Evolutionary conservation across 2,113 vertebrate species (phyloP), one percentile per base, ranked within the genome.

Genomic region (Rhegmatorhina hoffmannsi): DNA sequence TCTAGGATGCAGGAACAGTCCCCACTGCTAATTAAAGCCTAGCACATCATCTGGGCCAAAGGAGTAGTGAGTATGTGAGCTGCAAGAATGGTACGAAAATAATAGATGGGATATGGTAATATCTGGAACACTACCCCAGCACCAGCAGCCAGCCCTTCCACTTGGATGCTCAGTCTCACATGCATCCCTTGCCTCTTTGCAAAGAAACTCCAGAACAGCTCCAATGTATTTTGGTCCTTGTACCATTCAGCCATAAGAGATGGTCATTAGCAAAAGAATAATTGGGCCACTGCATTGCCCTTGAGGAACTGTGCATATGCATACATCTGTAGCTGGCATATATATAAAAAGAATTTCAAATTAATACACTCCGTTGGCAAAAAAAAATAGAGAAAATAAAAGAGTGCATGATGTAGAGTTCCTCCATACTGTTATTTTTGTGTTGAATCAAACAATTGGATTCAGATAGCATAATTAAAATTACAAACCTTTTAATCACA

Each of bases 401-500:
- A 91, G 60, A 82, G n/a, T 66, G 43, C 24, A 14, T 38, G 28
- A 70, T 78, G 70, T 28, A 83, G 63, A 92, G 47, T 58, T 94
- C 83, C 92, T 63, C 66, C 47, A 72, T 36, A 34, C 53, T 86
- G 40, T 93, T 95, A 91, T 90, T 77, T 67, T 59, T 69, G 17
- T 55, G 81, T 91, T 79, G 91, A 89, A 94, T 95, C 91, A 97
- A 96, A 90, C 72, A 78, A 88, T 50, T 89, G 66, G 74, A 87
- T 93, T 76, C 68, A 69, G 73, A 95, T 67, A 74, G 28, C 50
- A 83, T 96, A 97, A 98, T 98, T 98, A 97, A 97, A 97, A 96
- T 96, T 93, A 91, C 94, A 96, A 97, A 93, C 91, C 85, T 94
- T 93, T 96, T 97, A 97, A 97, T 97, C 95, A 93, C 70, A 88